phyloP scores from a whole-genome alignment of 2,113 vertebrate genomes.

The Melanocharis versteri region DNA sequence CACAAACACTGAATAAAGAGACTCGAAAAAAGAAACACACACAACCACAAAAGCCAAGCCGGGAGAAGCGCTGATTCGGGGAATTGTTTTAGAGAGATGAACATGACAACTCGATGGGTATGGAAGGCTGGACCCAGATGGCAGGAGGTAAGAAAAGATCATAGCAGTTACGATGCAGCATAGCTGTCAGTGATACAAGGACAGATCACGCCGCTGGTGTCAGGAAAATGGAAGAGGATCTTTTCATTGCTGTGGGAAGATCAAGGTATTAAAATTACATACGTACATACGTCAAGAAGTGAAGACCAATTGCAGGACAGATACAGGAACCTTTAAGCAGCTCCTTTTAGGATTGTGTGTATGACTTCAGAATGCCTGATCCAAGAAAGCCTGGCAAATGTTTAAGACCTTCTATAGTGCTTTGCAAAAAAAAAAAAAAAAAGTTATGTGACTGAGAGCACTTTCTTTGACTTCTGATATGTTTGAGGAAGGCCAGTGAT shows the following conservation, averaged over 20 bases:
- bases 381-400: conserved; percentile 60
- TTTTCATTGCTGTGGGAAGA: conserved; percentile 63
- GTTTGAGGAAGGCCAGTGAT: conserved; percentile 42
- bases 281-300: conserved; percentile 67
- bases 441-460: not conserved
- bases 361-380: conserved; percentile 38
- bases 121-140: conserved; percentile 67
- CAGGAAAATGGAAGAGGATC: conserved; percentile 63
- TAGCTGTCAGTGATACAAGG: conserved; percentile 49
- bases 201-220: conserved; percentile 26
- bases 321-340: conserved; percentile 46
- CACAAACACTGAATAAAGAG: conserved; percentile 67
- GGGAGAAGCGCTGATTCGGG: conserved; percentile 61
- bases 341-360: conserved; percentile 15
- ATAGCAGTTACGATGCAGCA: conserved; percentile 50
- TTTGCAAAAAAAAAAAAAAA: not conserved
- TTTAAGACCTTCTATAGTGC: conserved; percentile 55
- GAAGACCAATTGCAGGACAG: conserved; percentile 60
- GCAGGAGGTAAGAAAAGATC: conserved; percentile 72
- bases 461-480: not conserved
- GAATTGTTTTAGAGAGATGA: conserved; percentile 64
- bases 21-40: conserved; percentile 73
- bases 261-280: conserved; percentile 69
- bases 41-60: conserved; percentile 75
- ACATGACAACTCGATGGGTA: conserved; percentile 64